Evolutionary conservation across 2,888 invertebrate species (phyloP).

Genomic region (Abrostola triplasia): DNA sequence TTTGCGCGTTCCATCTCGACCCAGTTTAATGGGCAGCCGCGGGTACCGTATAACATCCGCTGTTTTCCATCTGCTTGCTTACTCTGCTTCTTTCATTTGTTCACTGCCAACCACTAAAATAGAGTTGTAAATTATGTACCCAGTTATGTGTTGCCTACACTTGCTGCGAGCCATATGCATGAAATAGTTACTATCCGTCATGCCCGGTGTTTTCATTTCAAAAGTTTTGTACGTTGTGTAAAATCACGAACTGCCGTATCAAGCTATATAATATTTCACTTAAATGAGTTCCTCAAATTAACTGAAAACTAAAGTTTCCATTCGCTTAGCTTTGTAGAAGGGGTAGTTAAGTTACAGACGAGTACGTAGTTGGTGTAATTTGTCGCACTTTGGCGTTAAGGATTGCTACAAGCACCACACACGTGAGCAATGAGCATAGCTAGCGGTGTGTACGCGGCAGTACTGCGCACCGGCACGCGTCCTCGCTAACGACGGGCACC

Average conservation of each 20-base stretch:
- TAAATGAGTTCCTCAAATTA: slow-evolving; percentile 25
- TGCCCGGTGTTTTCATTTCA: slow-evolving; percentile 17
- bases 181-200: slow-evolving; percentile 25
- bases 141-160: slow-evolving; percentile 27
- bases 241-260: slow-evolving; percentile 14
- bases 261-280: slow-evolving; percentile 20
- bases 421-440: slow-evolving; percentile 37
- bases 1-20: slow-evolving; percentile 68
- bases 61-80: slow-evolving; percentile 75
- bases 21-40: slow-evolving; percentile 75
- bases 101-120: slow-evolving; percentile 54
- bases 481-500: slow-evolving; percentile 65
- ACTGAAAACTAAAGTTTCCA: slow-evolving; percentile 33
- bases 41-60: slow-evolving; percentile 72
- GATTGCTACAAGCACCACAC: slow-evolving; percentile 38
- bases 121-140: slow-evolving; percentile 41
- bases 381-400: slow-evolving; percentile 27
- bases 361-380: slow-evolving; percentile 32
- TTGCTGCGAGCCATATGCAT: slow-evolving; percentile 31
- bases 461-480: slow-evolving; percentile 64
- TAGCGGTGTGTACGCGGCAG: slow-evolving; percentile 54
- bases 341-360: slow-evolving; percentile 16
- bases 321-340: slow-evolving; percentile 28
- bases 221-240: slow-evolving; percentile 3
- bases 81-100: slow-evolving; percentile 62